These are phyloP conservation scores for Xiphorhynchus elegans DNA, from an alignment of 2,113 vertebrate genomes.

Conservation along the genomic window DNA sequence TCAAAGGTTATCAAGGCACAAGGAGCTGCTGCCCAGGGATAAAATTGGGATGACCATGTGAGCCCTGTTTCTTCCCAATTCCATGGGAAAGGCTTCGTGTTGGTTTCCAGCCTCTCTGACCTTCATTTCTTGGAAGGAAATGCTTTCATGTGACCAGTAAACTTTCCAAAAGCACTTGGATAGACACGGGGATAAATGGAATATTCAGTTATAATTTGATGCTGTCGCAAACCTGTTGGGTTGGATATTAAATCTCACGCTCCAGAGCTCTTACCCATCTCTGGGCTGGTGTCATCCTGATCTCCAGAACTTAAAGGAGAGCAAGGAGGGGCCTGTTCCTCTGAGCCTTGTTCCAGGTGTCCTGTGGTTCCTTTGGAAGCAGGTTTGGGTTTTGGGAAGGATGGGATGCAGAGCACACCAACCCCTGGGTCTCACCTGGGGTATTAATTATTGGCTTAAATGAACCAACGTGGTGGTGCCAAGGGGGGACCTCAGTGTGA, in stretches of 20 bases:
- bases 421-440: neutral
- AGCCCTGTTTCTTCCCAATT: neutral
- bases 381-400: neutral
- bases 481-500: rapidly evolving
- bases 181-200: neutral
- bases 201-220: neutral
- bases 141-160: neutral
- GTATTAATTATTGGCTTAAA: neutral
- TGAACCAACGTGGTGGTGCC: rapidly evolving
- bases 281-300: neutral
- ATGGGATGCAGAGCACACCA: neutral
- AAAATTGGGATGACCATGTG: neutral
- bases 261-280: neutral
- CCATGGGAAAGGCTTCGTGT: rapidly evolving
- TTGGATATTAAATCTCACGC: neutral
- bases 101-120: neutral
- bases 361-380: neutral
- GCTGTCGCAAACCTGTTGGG: neutral
- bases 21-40: neutral
- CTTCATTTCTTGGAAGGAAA: neutral
- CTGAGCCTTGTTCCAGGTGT: neutral
- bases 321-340: neutral
- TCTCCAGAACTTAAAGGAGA: neutral
- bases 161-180: neutral
- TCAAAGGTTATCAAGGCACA: too few species aligned